Evolutionary conservation across 37 sponge, comb jelly and placozoan species (phyloP).

Genomic region (Halisarca cf. caerulea): DNA sequence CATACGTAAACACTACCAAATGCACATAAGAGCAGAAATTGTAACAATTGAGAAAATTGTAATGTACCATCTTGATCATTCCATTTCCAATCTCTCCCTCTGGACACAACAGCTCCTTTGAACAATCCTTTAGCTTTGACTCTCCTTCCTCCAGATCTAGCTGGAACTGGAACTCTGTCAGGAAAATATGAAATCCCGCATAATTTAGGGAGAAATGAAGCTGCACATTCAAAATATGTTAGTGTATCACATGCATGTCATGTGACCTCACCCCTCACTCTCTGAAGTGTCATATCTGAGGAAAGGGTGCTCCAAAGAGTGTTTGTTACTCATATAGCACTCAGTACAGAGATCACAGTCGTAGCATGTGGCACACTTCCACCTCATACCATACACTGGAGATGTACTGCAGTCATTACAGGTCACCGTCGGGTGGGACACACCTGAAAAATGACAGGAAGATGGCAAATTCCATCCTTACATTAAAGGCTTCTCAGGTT

Average conservation of each 20-base stretch:
- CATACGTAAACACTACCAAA: too few relatives aligned
- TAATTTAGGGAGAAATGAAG: too few relatives aligned
- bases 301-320: slow-evolving; percentile 72
- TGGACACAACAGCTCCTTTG: slow-evolving; percentile 72
- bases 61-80: slow-evolving; percentile 88
- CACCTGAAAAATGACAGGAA: slow-evolving; percentile 18
- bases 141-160: slow-evolving; percentile 18
- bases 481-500: too few relatives aligned
- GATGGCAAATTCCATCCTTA: neutral
- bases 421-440: slow-evolving; percentile 27
- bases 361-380: slow-evolving; percentile 82
- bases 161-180: slow-evolving; percentile 41
- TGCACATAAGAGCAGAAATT: too few relatives aligned
- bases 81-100: slow-evolving; percentile 93
- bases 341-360: slow-evolving; percentile 84
- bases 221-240: too few relatives aligned
- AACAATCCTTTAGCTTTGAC: slow-evolving; percentile 72
- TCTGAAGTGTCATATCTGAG: slow-evolving; percentile 42
- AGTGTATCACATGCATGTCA: too few relatives aligned
- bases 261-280: slow-evolving; percentile 10
- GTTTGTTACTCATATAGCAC: slow-evolving; percentile 80
- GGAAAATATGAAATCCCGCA: neutral
- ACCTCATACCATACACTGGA: slow-evolving; percentile 62
- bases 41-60: too few relatives aligned
- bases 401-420: slow-evolving; percentile 62